Conservation (phyloP, 1,140 invertebrate genomes). For the Bombus haemorrhoidalis region DNA sequence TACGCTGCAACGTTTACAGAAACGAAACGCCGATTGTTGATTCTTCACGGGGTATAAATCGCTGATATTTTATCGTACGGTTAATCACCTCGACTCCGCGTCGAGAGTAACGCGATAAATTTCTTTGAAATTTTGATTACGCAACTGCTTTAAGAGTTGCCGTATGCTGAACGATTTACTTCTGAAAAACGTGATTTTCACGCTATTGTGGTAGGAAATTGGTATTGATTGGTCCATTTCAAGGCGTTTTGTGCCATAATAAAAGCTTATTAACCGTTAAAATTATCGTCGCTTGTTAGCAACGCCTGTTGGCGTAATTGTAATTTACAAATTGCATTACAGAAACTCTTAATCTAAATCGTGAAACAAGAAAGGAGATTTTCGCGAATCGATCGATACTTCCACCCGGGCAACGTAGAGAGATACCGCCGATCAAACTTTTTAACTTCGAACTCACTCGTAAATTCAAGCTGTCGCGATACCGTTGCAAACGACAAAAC, state of each 20-base stretch:
- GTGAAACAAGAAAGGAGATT: too few relatives aligned
- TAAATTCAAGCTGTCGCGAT: background rate
- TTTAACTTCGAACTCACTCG: too few relatives aligned
- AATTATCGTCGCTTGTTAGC: background rate
- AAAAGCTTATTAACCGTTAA: background rate
- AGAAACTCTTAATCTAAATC: too few relatives aligned
- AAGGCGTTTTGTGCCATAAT: background rate
- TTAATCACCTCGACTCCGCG: background rate
- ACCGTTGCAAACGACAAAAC: too few relatives aligned
- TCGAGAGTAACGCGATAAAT: background rate
- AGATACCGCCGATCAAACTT: too few relatives aligned
- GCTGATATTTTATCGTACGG: background rate
- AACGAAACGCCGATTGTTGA: background rate
- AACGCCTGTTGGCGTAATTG: background rate
- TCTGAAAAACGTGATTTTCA: background rate
- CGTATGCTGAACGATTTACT: too few relatives aligned
- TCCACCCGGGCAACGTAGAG: too few relatives aligned
- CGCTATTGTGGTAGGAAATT: background rate
- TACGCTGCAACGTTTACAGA: background rate
- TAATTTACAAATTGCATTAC: too few relatives aligned
- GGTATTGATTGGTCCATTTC: background rate
- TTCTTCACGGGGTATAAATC: conserved; percentile 6
- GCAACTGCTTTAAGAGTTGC: background rate
- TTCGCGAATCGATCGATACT: too few relatives aligned
- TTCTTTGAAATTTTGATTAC: background rate